Evolutionary conservation across 2,888 invertebrate genomes (phyloP), one percentile per base, ranked within the genome.

Genomic region (Patella caerulea): DNA sequence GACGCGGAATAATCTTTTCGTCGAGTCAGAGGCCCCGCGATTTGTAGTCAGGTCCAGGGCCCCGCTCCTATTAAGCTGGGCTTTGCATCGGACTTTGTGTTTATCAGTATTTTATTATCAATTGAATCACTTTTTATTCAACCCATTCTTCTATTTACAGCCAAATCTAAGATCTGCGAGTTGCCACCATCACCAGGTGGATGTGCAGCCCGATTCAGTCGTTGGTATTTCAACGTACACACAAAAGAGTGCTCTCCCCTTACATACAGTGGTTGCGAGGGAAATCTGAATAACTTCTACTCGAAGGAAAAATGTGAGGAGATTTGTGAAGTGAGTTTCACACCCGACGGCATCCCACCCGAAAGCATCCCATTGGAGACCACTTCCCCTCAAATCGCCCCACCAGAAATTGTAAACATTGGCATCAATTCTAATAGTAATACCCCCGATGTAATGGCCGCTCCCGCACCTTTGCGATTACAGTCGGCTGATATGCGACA

Each of bases 141-240:
- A 19, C 29, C 34, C 3, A 15, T 19, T 4, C 75, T 71, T 69
- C 71, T 7, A 34, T 14, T 78, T 79, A 5, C 79, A 84, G 84
- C 79, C 17, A 82, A 81, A 69, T 83, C 83, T 24, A 82, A 81
- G 65, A 80, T 87, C 14, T 89, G 89, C 75, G 82, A 85, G 52
- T 82, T 85, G 24, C 86, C 87, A 12, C 87, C 87, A 1, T 81
- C 83, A 9, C 84, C 83, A 0, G 89, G 89, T 9, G 78, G 80
- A 72, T 89, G 89, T 79, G 81, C 81, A 12, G 89, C 88, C 3
- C 80, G 83, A 53, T 88, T 86, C 77, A 84, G 83, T 24, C 82
- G 89, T 9, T 89, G 89, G 89, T 87, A 87, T 78, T 88, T 82
- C 78, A 88, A 89, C 77, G 85, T 85, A 7, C 85, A 87, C 74